phyloP scores from a whole-genome alignment of 2,888 invertebrate species.

The Andrena camellia region DNA sequence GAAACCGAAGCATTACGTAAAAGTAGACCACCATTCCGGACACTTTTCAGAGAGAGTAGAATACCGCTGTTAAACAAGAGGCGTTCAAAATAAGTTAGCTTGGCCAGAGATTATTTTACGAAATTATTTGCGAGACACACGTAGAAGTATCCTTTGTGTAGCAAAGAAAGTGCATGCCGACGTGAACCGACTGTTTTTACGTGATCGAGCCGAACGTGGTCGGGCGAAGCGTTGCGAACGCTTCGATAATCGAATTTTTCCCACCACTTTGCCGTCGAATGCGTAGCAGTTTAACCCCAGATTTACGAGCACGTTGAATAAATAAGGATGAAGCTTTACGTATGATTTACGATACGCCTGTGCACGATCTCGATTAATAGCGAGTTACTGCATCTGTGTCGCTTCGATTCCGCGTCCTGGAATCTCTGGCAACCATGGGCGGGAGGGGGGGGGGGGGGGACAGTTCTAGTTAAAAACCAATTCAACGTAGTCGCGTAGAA shows the following conservation, averaged over 20 bases:
- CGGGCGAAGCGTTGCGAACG: constrained; percentile 30
- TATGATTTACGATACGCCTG: constrained; percentile 15
- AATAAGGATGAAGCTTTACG: constrained; percentile 4
- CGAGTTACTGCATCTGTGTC: neutral
- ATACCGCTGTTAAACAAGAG: neutral
- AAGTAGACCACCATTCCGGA: neutral
- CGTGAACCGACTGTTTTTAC: constrained; percentile 43
- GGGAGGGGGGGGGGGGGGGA: too few relatives aligned
- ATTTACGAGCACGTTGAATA: constrained; percentile 33
- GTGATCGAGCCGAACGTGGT: neutral
- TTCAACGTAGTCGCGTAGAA: neutral
- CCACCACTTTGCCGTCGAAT: constrained; percentile 17
- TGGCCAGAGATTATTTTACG: neutral
- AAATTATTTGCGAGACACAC: neutral
- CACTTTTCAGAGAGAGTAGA: neutral
- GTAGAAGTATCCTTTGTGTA: neutral
- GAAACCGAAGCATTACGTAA: neutral
- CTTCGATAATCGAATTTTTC: constrained; percentile 45
- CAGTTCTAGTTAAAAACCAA: neutral
- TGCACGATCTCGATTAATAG: constrained; percentile 19
- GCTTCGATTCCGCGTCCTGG: neutral
- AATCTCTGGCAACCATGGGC: neutral
- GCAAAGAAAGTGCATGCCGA: constrained; percentile 1
- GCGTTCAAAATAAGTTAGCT: too few relatives aligned
- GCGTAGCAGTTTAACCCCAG: neutral